These are phyloP conservation scores for Leptodirus hochenwartii DNA, from an alignment of 2,888 invertebrate genomes.

Conservation along the genomic window DNA sequence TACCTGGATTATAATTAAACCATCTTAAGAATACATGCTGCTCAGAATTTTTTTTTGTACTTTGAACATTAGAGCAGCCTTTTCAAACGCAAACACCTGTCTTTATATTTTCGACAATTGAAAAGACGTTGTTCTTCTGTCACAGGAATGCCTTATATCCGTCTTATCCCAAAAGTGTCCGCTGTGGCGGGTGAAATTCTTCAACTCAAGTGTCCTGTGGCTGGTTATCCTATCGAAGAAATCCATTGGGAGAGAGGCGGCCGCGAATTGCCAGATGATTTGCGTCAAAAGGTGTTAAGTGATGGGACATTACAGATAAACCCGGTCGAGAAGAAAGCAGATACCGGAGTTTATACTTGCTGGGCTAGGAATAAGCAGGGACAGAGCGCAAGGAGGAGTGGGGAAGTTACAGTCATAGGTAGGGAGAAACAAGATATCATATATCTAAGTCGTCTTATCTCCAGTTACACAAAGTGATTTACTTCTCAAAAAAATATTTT, in stretches of 20 bases:
- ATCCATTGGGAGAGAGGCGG: slow-evolving; percentile 65
- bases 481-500: not conserved
- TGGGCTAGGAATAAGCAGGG: slow-evolving; percentile 63
- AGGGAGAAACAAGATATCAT: too few species aligned
- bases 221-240: slow-evolving; percentile 65
- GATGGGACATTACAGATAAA: slow-evolving; percentile 60
- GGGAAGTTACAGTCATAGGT: slow-evolving; percentile 64
- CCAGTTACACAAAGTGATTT: not conserved
- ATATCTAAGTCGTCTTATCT: not conserved
- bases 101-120: too few species aligned
- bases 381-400: slow-evolving; percentile 51
- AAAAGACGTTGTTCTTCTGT: too few species aligned
- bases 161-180: slow-evolving; percentile 62
- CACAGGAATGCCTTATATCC: slow-evolving; percentile 58
- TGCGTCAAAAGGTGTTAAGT: slow-evolving; percentile 52
- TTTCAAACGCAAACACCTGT: too few species aligned
- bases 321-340: slow-evolving; percentile 54
- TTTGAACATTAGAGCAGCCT: too few species aligned
- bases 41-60: too few species aligned
- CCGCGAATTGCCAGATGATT: slow-evolving; percentile 56
- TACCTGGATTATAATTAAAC: too few species aligned
- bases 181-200: slow-evolving; percentile 62
- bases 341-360: slow-evolving; percentile 66
- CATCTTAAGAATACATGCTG: too few species aligned
- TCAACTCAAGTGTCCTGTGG: slow-evolving; percentile 60